These are phyloP conservation scores for Avahi laniger DNA, from an alignment of 2,797 vertebrate species.

Conservation along the genomic window DNA sequence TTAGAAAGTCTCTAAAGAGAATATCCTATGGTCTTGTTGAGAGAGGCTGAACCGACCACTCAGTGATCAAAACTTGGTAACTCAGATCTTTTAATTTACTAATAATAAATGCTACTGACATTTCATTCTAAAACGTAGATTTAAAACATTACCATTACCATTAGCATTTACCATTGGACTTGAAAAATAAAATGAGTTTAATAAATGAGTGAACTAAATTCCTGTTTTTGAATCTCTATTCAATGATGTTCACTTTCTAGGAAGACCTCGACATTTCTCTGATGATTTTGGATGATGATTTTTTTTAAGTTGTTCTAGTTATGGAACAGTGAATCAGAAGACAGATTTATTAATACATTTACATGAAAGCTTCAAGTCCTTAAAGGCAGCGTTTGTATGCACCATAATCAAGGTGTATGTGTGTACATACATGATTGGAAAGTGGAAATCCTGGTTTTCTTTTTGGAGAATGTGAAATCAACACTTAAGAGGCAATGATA, in stretches of 20 bases:
- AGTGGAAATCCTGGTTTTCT: not conserved
- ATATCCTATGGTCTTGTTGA: not conserved
- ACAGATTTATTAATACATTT: not conserved
- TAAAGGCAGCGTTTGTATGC: not conserved
- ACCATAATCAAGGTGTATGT: not conserved
- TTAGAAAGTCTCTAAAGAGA: not conserved
- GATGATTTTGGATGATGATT: not conserved
- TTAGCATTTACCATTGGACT: not conserved
- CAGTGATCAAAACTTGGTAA: not conserved
- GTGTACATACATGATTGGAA: not conserved
- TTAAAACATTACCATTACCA: too few species aligned
- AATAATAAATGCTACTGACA: not conserved
- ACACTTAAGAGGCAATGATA: not conserved
- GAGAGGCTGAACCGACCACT: not conserved
- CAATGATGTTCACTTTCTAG: not conserved
- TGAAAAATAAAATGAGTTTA: conserved; percentile 40
- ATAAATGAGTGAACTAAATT: conserved; percentile 1
- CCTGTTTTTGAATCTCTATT: conserved; percentile 11
- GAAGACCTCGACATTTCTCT: not conserved
- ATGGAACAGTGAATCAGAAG: not conserved
- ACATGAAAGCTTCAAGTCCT: not conserved
- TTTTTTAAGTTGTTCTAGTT: conserved; percentile 24
- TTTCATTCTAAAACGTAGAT: conserved; percentile 14
- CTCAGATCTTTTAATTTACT: not conserved
- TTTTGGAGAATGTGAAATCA: not conserved